Percentiles rank a stretch among this genome's conserved stretches.
Conservation (phyloP, 1,140 invertebrate species). For the Trinorchestia longiramus region DNA sequence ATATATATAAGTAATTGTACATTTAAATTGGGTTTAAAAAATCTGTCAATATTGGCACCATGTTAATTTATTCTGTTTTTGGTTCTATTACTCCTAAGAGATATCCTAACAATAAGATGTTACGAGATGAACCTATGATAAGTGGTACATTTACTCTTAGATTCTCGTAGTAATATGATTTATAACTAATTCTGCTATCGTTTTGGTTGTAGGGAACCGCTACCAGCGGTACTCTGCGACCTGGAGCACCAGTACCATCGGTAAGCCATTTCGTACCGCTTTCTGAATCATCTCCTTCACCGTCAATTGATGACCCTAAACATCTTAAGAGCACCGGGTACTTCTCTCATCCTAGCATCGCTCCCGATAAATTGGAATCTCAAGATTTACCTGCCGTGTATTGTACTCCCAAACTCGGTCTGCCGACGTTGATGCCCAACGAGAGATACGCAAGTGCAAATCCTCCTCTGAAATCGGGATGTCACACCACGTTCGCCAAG, state of each 20-base stretch:
- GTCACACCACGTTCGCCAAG: slow-evolving; percentile 6
- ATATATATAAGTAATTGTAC: too few species aligned
- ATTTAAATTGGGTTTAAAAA: too few species aligned
- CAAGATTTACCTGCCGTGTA: not conserved
- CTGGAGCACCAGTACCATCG: not conserved
- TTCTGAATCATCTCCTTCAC: not conserved
- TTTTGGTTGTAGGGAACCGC: not conserved
- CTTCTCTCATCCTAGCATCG: not conserved
- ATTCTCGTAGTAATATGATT: not conserved
- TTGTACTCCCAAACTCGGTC: not conserved
- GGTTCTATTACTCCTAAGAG: not conserved
- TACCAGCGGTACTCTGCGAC: not conserved
- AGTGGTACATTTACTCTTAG: not conserved
- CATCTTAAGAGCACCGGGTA: not conserved
- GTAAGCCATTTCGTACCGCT: slow-evolving; percentile 37
- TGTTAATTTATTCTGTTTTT: too few species aligned
- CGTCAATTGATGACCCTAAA: not conserved
- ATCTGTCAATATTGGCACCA: too few species aligned
- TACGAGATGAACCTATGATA: not conserved
- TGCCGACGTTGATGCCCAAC: not conserved
- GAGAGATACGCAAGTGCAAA: not conserved
- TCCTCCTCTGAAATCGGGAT: not conserved
- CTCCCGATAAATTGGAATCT: not conserved
- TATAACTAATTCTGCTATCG: not conserved
- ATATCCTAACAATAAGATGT: not conserved